Conservation (phyloP, 2,797 vertebrate genomes). For the Halcyon badia region DNA sequence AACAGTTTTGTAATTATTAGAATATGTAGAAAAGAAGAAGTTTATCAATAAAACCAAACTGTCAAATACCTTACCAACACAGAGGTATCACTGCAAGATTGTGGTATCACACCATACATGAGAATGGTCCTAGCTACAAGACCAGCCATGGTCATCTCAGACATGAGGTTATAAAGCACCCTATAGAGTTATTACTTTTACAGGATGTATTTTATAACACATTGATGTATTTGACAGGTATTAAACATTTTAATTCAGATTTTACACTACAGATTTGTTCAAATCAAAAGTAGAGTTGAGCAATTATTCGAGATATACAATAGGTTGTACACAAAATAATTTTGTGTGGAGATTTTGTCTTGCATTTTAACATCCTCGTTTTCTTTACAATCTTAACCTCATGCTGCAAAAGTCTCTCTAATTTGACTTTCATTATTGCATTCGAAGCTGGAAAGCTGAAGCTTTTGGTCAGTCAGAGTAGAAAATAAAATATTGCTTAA, state of each 20-base stretch:
- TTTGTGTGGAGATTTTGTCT: neutral
- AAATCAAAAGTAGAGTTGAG: neutral
- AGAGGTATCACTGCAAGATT: neutral
- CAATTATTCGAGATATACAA: neutral
- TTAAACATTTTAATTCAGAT: neutral
- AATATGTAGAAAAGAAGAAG: neutral
- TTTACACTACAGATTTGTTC: neutral
- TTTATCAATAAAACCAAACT: neutral
- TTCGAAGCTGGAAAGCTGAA: neutral
- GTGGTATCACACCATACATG: neutral
- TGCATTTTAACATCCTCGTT: neutral
- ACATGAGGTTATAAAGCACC: neutral
- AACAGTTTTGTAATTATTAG: neutral
- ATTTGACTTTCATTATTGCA: neutral
- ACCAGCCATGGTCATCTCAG: neutral
- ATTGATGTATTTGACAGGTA: rapidly evolving
- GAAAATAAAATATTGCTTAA: neutral
- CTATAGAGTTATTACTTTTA: neutral
- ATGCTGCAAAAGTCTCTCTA: neutral
- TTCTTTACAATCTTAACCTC: neutral
- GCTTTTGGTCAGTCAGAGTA: neutral
- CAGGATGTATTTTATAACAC: neutral
- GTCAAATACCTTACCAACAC: neutral
- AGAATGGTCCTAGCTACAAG: neutral
- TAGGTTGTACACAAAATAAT: neutral